Base-by-base conservation (phyloP, 2,888 invertebrate species). In the Cantharis lateralis region DNA sequence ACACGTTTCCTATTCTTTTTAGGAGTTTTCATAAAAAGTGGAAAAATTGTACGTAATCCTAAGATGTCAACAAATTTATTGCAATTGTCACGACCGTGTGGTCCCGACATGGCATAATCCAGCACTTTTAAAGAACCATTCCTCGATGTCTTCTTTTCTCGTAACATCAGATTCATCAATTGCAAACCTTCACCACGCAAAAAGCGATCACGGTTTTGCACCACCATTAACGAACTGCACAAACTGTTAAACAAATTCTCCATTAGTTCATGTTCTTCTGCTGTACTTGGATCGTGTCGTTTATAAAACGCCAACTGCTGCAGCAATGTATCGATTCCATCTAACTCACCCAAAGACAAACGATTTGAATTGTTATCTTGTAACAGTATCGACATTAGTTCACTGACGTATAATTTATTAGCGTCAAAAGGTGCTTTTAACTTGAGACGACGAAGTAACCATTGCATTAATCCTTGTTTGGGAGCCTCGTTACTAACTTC, bases 1-100 rank as follows among this genome's bases (percentile, higher is more conserved):
- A 96, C 90, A 83, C 94, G 93, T 85, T 94, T 94, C 78, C 94
- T 91, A 83, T 93, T 93, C 83, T 95, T 93, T 84, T 95, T 95
- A 0, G 99, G 99, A 0, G 99, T 99, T 89, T 98, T 98, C 99
- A 99, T 99, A 86, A 99, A 99, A 0, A 99, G 90, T 0, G 99
- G 99, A 88, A 99, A 99, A 78, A 99, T 95, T 5, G 98, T 98
- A 68, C 99, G 91, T 13, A 99, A 90, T 0, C 99, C 98, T 20
- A 99, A 91, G 84, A 99, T 99, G 86, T 99, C 99, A 0, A 99
- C 97, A 88, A 99, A 98, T 89, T 99, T 99, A 86, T 96, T 97
- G 87, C 98, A 97, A 87, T 98, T 98, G 84, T 98, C 98, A 81
- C 93, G 93, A 0, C 98, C 99, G 86, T 98, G 96, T 0, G 93